These are phyloP conservation scores for Lophius piscatorius DNA, from an alignment of 2,113 vertebrate genomes.

Conservation along the genomic window DNA sequence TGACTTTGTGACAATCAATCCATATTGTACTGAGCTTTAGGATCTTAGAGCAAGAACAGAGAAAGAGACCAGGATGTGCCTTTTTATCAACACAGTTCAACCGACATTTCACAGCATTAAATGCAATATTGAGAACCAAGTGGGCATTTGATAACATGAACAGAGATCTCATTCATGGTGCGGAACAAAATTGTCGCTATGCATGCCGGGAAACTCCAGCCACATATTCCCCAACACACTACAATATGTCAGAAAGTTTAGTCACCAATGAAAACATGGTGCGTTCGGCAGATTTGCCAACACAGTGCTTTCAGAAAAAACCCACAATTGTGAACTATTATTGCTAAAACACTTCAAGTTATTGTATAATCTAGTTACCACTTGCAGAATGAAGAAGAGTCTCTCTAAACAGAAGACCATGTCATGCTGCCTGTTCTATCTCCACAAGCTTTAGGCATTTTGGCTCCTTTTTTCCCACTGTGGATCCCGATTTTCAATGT, in stretches of 20 bases:
- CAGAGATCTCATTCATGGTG: no score
- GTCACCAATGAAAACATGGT: not conserved
- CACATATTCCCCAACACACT: no score
- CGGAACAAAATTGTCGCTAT: no score
- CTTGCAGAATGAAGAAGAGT: slow-evolving; percentile 22
- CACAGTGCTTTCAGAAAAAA: slow-evolving; percentile 19
- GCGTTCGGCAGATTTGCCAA: slow-evolving; percentile 2
- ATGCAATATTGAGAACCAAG: no score
- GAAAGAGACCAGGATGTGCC: no score
- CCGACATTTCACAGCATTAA: no score
- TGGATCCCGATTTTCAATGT: slow-evolving; percentile 11
- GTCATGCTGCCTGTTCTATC: slow-evolving; percentile 10
- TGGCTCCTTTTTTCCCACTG: not conserved
- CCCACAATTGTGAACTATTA: slow-evolving; percentile 34
- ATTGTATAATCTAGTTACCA: slow-evolving; percentile 35
- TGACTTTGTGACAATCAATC: slow-evolving; percentile 2
- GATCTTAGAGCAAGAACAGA: no score
- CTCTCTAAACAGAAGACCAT: slow-evolving; percentile 22
- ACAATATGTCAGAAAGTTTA: no score
- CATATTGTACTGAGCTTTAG: no score
- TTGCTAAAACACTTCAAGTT: slow-evolving; percentile 47
- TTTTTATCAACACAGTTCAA: no score
- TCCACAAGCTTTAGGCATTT: slow-evolving; percentile 25
- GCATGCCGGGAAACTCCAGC: not conserved
- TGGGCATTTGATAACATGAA: no score